Base-by-base conservation (phyloP, 2,888 invertebrate species). In the Drosophila fulvimacula region DNA sequence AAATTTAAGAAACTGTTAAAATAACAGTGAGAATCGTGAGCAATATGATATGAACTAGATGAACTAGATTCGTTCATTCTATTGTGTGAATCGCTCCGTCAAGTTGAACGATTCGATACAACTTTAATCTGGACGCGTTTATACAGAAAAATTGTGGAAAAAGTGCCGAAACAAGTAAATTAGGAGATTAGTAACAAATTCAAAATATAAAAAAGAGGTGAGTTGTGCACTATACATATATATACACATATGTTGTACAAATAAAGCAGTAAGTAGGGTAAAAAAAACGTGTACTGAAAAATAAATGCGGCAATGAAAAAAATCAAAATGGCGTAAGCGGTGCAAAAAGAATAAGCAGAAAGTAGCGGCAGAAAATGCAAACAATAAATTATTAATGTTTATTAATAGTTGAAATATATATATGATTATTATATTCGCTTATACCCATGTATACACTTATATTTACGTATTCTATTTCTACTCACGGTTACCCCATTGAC, bases 251-350 rank as follows among this genome's bases (percentile, higher is more conserved):
- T 13, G 30, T 1, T 17, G 19, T 13, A 13, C 17, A 36, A 24
- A 9, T 10, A 10, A 21, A 9, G 3, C 39, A 17, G 17, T 1
- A 13, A 69, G 41, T 46, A 0, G 5, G 39, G 21, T 21, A 13
- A 5, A 13, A 6, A 19, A 51, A 64, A 17, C 1, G n/a, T 17
- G 2, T 15, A 34, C 15, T n/a, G 24, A 55, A 52, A 66, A 63
- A 19, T n/a, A 48, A 58, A 38, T 30, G 24, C 48, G 17, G 53
- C 46, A 57, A 44, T 61, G 41, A 30, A 27, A 19, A 85, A 88
- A 86, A 77, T 48, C 89, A 86, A 86, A 84, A 86, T 86, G 86
- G 86, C 86, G 88, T 72, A 77, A 69, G 56, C 70, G 51, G n/a
- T 66, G 64, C 55, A 27, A 30, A 55, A 69, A 53, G 67, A 74